A percentile compares a stretch with the other conserved stretches of the same genome.
phyloP scores from a whole-genome alignment of 1,140 invertebrate genomes.

The Philotrypesis tridentata region DNA sequence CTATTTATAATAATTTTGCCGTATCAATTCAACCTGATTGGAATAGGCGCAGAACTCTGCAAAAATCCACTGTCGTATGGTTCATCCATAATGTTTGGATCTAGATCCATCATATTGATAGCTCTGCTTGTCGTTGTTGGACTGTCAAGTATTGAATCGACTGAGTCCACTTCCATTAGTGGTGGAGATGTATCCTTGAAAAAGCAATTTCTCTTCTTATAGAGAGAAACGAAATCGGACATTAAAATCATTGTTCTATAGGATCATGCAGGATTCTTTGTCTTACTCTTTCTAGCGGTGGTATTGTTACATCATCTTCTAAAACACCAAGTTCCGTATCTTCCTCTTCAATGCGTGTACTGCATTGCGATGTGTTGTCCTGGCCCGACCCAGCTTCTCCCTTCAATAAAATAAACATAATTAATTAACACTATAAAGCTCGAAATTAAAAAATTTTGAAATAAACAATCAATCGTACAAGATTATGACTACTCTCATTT shows the following conservation, averaged over 20 bases:
- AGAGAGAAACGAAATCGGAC: slow-evolving; percentile 17
- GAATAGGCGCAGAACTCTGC: slow-evolving; percentile 71
- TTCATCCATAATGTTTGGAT: slow-evolving; percentile 72
- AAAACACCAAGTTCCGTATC: slow-evolving; percentile 65
- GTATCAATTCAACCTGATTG: slow-evolving; percentile 63
- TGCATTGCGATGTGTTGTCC: slow-evolving; percentile 71
- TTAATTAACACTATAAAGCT: slow-evolving; percentile 14
- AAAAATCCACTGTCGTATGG: slow-evolving; percentile 72
- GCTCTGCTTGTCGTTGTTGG: slow-evolving; percentile 67
- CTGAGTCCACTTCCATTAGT: slow-evolving; percentile 50
- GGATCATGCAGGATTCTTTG: slow-evolving; percentile 21
- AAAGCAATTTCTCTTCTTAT: slow-evolving; percentile 40
- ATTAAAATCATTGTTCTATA: slow-evolving; percentile 40
- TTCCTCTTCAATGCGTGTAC: slow-evolving; percentile 80
- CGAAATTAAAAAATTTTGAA: not conserved
- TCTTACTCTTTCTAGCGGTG: slow-evolving; percentile 56
- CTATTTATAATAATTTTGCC: not conserved
- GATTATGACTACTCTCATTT: slow-evolving; percentile 79
- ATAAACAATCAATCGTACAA: slow-evolving; percentile 59
- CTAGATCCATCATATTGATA: slow-evolving; percentile 72
- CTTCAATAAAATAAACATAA: slow-evolving; percentile 48
- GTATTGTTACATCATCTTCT: slow-evolving; percentile 63
- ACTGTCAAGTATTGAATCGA: slow-evolving; percentile 66
- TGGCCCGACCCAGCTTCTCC: slow-evolving; percentile 65
- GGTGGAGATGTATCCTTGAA: slow-evolving; percentile 63